phyloP scores from a whole-genome alignment of 2,888 invertebrate genomes.

The Aphrophora alni region DNA sequence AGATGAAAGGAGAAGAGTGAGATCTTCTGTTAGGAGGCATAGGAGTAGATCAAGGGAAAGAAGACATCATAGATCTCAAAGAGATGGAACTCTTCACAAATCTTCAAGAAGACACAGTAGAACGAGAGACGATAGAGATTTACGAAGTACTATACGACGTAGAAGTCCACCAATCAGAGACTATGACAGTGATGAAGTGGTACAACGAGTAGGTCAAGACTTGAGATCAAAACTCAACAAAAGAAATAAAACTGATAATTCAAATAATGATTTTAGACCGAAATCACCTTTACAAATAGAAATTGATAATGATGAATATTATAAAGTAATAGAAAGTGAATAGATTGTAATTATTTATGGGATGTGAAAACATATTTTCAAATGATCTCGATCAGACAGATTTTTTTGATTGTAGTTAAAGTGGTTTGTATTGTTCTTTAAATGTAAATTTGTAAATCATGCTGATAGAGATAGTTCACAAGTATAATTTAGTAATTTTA shows the following conservation, averaged over 20 bases:
- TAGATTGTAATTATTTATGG: slow-evolving; percentile 10
- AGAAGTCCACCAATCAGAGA: not conserved
- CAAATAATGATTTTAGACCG: slow-evolving; percentile 25
- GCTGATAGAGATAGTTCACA: too few relatives aligned
- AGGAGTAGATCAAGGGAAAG: slow-evolving; percentile 36
- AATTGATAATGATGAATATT: slow-evolving; percentile 50
- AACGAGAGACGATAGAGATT: not conserved
- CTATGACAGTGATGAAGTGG: slow-evolving; percentile 3
- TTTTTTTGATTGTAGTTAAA: not conserved
- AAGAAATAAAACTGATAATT: slow-evolving; percentile 14
- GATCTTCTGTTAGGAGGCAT: slow-evolving; percentile 27
- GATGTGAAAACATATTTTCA: not conserved
- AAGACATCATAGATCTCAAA: slow-evolving; percentile 29
- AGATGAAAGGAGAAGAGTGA: slow-evolving; percentile 15
- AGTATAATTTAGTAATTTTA: too few relatives aligned
- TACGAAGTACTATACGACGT: slow-evolving; percentile 15
- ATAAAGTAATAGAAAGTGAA: slow-evolving; percentile 40
- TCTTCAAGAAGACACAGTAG: slow-evolving; percentile 21
- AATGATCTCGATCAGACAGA: not conserved
- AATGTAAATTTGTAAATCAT: too few relatives aligned
- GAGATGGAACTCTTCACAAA: slow-evolving; percentile 18
- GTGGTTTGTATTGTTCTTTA: not conserved
- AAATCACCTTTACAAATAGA: slow-evolving; percentile 46
- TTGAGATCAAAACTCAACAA: slow-evolving; percentile 21
- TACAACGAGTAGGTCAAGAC: not conserved